These are phyloP conservation scores for Melanotaenia nigrans DNA, from an alignment of 2,797 vertebrate genomes.

Conservation along the genomic window DNA sequence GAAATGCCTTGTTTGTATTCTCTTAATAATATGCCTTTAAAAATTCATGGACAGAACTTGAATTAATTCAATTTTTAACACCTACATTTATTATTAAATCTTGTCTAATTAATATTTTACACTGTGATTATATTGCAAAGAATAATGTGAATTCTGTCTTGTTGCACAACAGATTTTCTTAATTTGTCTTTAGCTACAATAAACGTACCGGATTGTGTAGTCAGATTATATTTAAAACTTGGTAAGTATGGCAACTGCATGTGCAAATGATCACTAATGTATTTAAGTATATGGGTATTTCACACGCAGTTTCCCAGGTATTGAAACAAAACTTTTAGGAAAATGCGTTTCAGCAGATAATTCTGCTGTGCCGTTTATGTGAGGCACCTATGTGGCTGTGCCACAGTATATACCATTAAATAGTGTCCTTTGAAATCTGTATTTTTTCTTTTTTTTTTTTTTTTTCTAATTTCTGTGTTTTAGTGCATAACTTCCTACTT, in stretches of 20 bases:
- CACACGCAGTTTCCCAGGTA: too few relatives aligned
- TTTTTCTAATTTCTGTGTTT: too few relatives aligned
- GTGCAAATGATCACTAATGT: conserved; percentile 30
- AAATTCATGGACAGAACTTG: conserved; percentile 74
- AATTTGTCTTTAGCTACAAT: conserved; percentile 54
- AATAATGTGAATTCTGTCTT: conserved; percentile 59
- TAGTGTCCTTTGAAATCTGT: too few relatives aligned
- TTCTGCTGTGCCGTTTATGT: too few relatives aligned
- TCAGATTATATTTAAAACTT: conserved; percentile 9
- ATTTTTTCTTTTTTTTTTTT: too few relatives aligned
- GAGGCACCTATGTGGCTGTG: too few relatives aligned
- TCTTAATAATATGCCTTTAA: conserved; percentile 74
- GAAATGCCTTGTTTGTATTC: conserved; percentile 73
- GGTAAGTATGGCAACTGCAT: neutral
- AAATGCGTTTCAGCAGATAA: too few relatives aligned
- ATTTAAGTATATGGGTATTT: neutral
- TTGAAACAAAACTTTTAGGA: too few relatives aligned
- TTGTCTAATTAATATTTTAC: conserved; percentile 78
- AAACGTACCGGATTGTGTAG: neutral
- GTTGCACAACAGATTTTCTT: conserved; percentile 59
- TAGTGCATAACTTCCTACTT: too few relatives aligned
- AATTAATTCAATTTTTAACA: conserved; percentile 79
- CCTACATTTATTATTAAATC: conserved; percentile 82
- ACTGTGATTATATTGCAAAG: conserved; percentile 75
- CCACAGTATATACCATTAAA: too few relatives aligned